Conservation (phyloP, 2,113 vertebrate genomes). For the Catharus bicknelli region DNA sequence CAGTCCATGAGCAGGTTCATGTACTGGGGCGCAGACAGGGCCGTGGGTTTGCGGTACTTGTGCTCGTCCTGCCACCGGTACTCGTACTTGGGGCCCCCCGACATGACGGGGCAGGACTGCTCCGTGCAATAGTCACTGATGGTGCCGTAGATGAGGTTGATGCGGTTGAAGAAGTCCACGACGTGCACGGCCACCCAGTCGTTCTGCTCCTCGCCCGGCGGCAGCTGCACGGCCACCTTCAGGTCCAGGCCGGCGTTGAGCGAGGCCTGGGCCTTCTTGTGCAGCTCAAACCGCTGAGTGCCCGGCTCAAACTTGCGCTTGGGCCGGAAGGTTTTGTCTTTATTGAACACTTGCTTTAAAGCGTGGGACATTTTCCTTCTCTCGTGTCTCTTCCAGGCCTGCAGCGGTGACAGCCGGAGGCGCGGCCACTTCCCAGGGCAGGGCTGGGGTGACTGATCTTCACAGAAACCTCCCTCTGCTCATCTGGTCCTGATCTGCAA, state of each 20-base stretch:
- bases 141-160: slow-evolving; percentile 98
- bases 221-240: slow-evolving; percentile 91
- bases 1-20: slow-evolving; percentile 98
- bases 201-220: slow-evolving; percentile 87
- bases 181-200: slow-evolving; percentile 98
- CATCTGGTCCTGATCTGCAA: slow-evolving; percentile 53
- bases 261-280: slow-evolving; percentile 95
- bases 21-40: slow-evolving; percentile 91
- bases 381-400: not conserved
- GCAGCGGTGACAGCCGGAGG: not conserved
- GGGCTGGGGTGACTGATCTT: not conserved
- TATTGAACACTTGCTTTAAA: slow-evolving; percentile 96
- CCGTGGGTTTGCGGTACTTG: slow-evolving; percentile 89
- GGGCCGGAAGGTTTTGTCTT: slow-evolving; percentile 97
- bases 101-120: slow-evolving; percentile 92
- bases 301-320: slow-evolving; percentile 98
- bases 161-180: slow-evolving; percentile 98
- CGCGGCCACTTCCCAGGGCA: not conserved
- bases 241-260: slow-evolving; percentile 94
- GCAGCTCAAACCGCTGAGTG: slow-evolving; percentile 94
- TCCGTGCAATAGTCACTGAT: slow-evolving; percentile 93
- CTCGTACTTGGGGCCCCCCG: slow-evolving; percentile 93
- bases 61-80: slow-evolving; percentile 97
- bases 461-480: slow-evolving; percentile 23
- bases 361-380: slow-evolving; percentile 83